Conservation (phyloP, 2,888 invertebrate species). For the Hyposoter didymator region DNA sequence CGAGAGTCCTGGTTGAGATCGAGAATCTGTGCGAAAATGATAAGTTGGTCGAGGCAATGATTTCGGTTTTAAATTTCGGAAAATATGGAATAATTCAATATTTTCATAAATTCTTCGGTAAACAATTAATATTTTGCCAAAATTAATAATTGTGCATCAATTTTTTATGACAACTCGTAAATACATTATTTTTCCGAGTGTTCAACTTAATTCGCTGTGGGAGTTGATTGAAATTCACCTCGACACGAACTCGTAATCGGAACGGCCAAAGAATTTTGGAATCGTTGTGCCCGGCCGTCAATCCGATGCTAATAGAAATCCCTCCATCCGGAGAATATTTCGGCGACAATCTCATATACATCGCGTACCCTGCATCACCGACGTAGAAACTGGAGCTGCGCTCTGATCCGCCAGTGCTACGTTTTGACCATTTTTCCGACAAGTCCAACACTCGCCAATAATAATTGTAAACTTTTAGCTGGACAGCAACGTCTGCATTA, state of each 20-base stretch:
- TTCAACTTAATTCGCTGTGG: background rate
- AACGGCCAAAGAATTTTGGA: conserved; percentile 83
- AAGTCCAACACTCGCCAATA: conserved; percentile 83
- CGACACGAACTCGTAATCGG: conserved; percentile 79
- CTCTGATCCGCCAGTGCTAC: conserved; percentile 80
- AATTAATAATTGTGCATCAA: background rate
- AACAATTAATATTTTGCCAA: background rate
- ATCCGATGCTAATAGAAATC: conserved; percentile 80
- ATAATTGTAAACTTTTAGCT: conserved; percentile 77
- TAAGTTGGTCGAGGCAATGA: background rate
- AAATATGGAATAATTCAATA: too few species aligned
- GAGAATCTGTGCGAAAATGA: conserved; percentile 70
- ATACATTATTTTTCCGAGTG: background rate
- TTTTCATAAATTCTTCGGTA: background rate
- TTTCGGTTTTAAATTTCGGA: background rate
- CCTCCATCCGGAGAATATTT: conserved; percentile 80
- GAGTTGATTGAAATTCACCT: conserved; percentile 70
- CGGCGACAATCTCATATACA: conserved; percentile 83
- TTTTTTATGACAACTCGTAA: background rate
- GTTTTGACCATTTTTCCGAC: conserved; percentile 80
- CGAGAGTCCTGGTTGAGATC: conserved; percentile 79
- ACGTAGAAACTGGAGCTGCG: conserved; percentile 83
- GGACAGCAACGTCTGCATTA: conserved; percentile 59
- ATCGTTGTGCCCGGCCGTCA: conserved; percentile 82
- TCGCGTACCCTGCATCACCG: conserved; percentile 80